phyloP scores from a whole-genome alignment of 2,113 vertebrate genomes.

The Cisticola juncidis region DNA sequence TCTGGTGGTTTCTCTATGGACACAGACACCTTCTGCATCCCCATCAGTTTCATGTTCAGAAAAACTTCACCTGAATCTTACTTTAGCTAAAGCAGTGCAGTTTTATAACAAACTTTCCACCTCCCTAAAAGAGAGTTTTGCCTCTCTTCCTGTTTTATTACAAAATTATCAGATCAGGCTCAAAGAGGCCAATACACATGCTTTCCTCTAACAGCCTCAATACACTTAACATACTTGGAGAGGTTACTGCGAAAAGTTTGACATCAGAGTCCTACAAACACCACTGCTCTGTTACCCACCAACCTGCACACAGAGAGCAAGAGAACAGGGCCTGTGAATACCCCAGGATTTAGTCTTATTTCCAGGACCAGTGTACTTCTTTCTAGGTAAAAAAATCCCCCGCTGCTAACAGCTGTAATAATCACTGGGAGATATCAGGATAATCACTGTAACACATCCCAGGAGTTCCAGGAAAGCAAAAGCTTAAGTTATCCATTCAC shows the following conservation, averaged over 20 bases:
- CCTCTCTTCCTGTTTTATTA: neutral
- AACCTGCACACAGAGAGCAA: fast-evolving
- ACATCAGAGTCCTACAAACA: neutral
- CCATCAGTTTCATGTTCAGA: neutral
- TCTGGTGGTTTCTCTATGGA: neutral
- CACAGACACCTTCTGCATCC: neutral
- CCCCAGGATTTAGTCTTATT: neutral
- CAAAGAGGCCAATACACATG: neutral
- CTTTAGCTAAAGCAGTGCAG: neutral
- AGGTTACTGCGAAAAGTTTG: neutral
- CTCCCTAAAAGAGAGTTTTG: neutral
- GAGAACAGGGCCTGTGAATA: neutral
- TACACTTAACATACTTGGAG: neutral
- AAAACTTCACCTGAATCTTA: neutral
- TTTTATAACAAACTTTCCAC: neutral
- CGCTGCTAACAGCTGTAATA: neutral
- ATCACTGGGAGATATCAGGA: neutral
- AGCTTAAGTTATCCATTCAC: neutral
- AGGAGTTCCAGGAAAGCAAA: neutral
- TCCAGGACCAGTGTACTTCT: neutral
- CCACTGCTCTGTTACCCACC: neutral
- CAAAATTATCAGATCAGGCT: neutral
- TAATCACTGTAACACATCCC: neutral
- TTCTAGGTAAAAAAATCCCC: neutral
- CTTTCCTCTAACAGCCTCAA: neutral